Conservation (phyloP, 2,797 vertebrate genomes). For the Myiotriccus ornatus region DNA sequence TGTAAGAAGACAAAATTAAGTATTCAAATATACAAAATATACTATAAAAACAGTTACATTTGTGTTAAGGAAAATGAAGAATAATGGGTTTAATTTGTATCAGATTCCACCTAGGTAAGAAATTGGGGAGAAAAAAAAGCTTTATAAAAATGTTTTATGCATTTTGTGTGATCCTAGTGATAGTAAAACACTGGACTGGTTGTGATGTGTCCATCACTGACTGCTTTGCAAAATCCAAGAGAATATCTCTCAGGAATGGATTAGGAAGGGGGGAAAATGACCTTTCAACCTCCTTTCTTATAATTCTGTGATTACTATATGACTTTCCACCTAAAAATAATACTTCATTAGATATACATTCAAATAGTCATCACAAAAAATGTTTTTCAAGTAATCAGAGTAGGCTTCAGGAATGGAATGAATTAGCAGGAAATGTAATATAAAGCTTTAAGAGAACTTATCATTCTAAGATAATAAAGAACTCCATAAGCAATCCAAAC, state of each 20-base stretch:
- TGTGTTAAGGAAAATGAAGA: not conserved
- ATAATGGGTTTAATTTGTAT: not conserved
- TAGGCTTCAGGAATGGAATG: not conserved
- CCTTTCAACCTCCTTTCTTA: not conserved
- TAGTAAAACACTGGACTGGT: not conserved
- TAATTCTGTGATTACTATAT: not conserved
- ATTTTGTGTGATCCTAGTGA: not conserved
- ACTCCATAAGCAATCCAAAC: not conserved
- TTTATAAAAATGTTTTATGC: not conserved
- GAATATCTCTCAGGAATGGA: not conserved
- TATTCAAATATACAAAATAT: not conserved
- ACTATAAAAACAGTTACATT: not conserved
- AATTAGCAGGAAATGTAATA: not conserved
- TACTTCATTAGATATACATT: not conserved
- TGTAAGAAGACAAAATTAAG: not conserved
- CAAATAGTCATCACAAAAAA: not conserved
- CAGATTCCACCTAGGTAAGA: not conserved
- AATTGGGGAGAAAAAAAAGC: fast-evolving
- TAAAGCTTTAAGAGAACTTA: not conserved
- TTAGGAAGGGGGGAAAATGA: not conserved
- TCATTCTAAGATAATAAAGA: not conserved
- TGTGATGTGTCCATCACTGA: not conserved
- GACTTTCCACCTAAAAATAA: not conserved
- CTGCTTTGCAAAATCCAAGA: not conserved
- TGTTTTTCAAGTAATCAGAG: not conserved